phyloP scores from a whole-genome alignment of 2,113 vertebrate species.

The Urocynchramus pylzowi region DNA sequence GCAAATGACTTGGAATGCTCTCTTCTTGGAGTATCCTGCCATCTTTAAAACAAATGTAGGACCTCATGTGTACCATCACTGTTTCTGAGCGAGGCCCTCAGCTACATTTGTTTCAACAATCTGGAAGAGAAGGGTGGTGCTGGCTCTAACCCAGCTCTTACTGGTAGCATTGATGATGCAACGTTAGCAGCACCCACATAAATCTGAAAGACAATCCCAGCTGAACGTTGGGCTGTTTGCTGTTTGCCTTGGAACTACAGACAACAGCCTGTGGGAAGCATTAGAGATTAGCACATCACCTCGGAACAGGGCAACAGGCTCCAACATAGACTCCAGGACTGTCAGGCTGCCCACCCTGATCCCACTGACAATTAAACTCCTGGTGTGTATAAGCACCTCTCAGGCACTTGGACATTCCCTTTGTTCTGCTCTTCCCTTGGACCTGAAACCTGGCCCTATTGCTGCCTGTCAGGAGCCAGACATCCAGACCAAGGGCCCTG shows the following conservation, averaged over 20 bases:
- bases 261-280: not conserved
- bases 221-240: fast-evolving
- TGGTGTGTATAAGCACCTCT: not conserved
- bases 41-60: not conserved
- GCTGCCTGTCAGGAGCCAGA: not conserved
- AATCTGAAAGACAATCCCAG: not conserved
- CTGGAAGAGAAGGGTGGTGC: not conserved
- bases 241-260: not conserved
- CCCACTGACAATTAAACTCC: not conserved
- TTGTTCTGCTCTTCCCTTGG: not conserved
- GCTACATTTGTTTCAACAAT: not conserved
- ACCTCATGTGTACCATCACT: fast-evolving
- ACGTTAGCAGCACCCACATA: not conserved
- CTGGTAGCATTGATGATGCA: not conserved
- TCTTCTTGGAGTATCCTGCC: not conserved
- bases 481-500: not conserved
- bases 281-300: not conserved
- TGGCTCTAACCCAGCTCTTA: not conserved
- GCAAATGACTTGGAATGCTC: not conserved
- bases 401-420: not conserved
- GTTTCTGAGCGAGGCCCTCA: not conserved
- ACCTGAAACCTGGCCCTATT: not conserved
- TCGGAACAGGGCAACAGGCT: not conserved
- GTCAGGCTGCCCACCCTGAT: not conserved
- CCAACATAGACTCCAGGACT: not conserved